Conservation (phyloP, 2,888 invertebrate genomes). For the Pseudoips prasinana region DNA sequence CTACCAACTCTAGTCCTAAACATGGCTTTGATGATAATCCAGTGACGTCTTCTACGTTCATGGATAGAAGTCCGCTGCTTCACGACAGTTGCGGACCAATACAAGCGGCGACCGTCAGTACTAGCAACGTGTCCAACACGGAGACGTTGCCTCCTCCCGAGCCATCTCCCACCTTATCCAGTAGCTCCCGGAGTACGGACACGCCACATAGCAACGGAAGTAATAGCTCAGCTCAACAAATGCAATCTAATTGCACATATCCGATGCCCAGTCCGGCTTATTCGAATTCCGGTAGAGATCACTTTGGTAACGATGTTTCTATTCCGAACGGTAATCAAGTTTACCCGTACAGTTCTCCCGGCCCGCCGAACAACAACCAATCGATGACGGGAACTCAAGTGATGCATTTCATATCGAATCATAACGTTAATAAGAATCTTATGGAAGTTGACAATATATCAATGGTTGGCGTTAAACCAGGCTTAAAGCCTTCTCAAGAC, state of each 20-base stretch:
- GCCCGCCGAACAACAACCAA: conserved; percentile 52
- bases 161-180: conserved; percentile 83
- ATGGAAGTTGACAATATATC: conserved; percentile 80
- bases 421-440: conserved; percentile 74
- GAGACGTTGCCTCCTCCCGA: conserved; percentile 79
- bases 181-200: conserved; percentile 75
- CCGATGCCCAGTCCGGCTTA: conserved; percentile 77
- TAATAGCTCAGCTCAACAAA: conserved; percentile 44
- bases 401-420: conserved; percentile 78
- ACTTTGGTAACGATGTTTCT: conserved; percentile 60
- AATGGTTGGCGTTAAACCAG: conserved; percentile 72
- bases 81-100: conserved; percentile 87
- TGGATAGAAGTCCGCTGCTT: conserved; percentile 80
- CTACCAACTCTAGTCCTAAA: conserved; percentile 79
- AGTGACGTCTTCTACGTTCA: conserved; percentile 86
- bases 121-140: conserved; percentile 89
- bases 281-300: conserved; percentile 70
- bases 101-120: conserved; percentile 92
- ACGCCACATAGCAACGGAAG: conserved; percentile 70
- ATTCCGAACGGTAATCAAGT: conserved; percentile 58
- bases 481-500: conserved; percentile 52
- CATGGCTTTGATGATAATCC: conserved; percentile 82
- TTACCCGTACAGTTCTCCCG: conserved; percentile 66
- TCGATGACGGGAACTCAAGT: conserved; percentile 67
- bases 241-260: conserved; percentile 60